Percentiles rank a stretch among this genome's conserved stretches.
These are phyloP conservation scores for Petaurus breviceps DNA, from an alignment of 2,113 vertebrate genomes.

Conservation along the genomic window DNA sequence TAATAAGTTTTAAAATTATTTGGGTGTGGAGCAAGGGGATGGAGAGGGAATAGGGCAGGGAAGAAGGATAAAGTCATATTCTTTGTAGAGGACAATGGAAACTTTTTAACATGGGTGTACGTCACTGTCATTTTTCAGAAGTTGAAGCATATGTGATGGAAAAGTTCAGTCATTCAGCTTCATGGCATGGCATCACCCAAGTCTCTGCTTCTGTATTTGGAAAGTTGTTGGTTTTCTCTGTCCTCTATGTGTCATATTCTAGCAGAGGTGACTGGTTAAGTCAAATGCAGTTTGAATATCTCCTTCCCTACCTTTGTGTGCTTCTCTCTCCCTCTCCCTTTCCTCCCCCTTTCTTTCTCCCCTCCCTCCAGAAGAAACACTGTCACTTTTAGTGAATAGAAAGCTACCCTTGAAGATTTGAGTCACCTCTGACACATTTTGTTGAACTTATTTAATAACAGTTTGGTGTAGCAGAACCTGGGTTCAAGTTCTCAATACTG, in stretches of 20 bases:
- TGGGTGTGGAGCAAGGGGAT: neutral
- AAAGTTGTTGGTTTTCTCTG: neutral
- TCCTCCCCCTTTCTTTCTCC: no score
- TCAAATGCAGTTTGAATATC: neutral
- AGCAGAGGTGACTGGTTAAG: neutral
- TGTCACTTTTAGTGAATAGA: no score
- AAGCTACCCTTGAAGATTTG: no score
- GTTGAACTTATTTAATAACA: neutral
- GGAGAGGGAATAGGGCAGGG: neutral
- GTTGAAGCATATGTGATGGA: conserved; percentile 30
- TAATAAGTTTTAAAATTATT: neutral
- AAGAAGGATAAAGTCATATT: neutral
- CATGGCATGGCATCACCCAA: neutral
- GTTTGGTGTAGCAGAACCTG: neutral
- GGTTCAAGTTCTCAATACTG: neutral
- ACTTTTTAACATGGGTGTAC: neutral
- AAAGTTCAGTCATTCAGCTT: conserved; percentile 10
- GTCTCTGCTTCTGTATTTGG: conserved; percentile 21
- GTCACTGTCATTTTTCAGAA: conserved; percentile 17
- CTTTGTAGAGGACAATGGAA: neutral
- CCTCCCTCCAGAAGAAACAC: no score
- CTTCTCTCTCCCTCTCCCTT: neutral
- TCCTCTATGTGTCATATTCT: neutral
- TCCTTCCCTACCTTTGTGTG: neutral
- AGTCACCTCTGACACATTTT: no score